These are phyloP conservation scores for Pectinophora gossypiella DNA, from an alignment of 1,140 invertebrate species.

Conservation along the genomic window DNA sequence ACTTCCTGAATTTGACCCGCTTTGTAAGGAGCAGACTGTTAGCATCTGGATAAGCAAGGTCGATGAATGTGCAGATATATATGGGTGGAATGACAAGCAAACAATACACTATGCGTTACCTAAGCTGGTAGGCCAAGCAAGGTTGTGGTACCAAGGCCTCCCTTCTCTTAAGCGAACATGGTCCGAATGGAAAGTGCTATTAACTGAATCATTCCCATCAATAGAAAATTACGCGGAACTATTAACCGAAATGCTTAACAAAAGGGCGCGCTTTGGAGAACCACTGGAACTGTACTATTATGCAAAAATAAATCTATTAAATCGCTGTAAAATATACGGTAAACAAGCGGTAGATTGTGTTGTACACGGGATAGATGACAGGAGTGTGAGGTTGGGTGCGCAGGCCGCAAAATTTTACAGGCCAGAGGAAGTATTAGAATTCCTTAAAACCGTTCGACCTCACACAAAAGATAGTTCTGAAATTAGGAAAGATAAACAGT, in stretches of 20 bases:
- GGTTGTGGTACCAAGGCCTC: no score
- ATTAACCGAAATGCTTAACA: slow-evolving; percentile 37
- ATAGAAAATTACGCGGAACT: slow-evolving; percentile 30
- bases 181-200: slow-evolving; percentile 22
- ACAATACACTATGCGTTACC: slow-evolving; percentile 14
- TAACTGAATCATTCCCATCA: slow-evolving; percentile 24
- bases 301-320: slow-evolving; percentile 29
- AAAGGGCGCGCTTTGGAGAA: slow-evolving; percentile 20
- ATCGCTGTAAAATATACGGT: slow-evolving; percentile 29
- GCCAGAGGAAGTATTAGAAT: slow-evolving; percentile 22
- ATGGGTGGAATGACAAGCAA: slow-evolving; percentile 13
- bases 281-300: slow-evolving; percentile 32
- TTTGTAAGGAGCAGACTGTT: slow-evolving; percentile 24
- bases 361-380: slow-evolving; percentile 30
- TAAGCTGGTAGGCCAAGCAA: slow-evolving; percentile 17
- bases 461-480: background rate
- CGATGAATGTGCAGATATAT: no score
- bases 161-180: slow-evolving; percentile 19
- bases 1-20: slow-evolving; percentile 31
- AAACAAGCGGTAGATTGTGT: slow-evolving; percentile 34
- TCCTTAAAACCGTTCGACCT: slow-evolving; percentile 24
- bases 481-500: background rate
- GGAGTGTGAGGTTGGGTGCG: slow-evolving; percentile 20
- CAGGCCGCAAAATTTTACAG: slow-evolving; percentile 22
- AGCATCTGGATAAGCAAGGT: slow-evolving; percentile 23